Evolutionary conservation across 2,797 vertebrate species (phyloP).

Genomic region (Leucoraja ocellata): DNA sequence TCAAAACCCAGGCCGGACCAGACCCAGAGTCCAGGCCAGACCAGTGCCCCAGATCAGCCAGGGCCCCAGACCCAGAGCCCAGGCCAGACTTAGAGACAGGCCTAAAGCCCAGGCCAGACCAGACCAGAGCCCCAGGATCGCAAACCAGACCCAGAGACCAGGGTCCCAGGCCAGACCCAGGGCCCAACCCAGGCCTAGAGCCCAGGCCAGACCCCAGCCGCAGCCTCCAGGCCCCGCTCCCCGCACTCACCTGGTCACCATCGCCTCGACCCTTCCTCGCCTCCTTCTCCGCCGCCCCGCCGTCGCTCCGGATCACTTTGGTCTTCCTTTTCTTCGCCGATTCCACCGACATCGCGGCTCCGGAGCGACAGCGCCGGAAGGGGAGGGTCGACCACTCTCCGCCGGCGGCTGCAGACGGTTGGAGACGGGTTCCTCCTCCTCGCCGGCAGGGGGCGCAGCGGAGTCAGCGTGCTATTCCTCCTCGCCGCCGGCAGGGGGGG

Average conservation of each 20-base stretch:
- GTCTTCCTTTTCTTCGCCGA: slow-evolving; percentile 84
- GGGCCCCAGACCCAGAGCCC: too few relatives aligned
- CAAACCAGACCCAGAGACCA: too few relatives aligned
- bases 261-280: slow-evolving; percentile 55
- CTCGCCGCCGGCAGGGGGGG: background rate
- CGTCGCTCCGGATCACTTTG: slow-evolving; percentile 84
- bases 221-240: background rate
- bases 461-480: background rate
- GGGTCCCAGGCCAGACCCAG: too few relatives aligned
- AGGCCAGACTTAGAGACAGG: too few relatives aligned
- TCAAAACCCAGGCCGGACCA: too few relatives aligned
- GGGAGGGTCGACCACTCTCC: too few relatives aligned
- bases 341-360: slow-evolving; percentile 63
- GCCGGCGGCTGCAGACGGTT: background rate
- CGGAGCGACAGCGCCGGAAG: background rate
- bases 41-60: too few relatives aligned
- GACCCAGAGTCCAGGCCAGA: too few relatives aligned
- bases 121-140: too few relatives aligned
- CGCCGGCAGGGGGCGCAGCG: background rate
- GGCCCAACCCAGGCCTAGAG: background rate
- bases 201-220: background rate
- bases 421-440: background rate
- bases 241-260: slow-evolving; percentile 62
- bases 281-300: slow-evolving; percentile 52
- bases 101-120: too few relatives aligned